Conservation (phyloP, 2,888 invertebrate species). For the Melinaea marsaeus region DNA sequence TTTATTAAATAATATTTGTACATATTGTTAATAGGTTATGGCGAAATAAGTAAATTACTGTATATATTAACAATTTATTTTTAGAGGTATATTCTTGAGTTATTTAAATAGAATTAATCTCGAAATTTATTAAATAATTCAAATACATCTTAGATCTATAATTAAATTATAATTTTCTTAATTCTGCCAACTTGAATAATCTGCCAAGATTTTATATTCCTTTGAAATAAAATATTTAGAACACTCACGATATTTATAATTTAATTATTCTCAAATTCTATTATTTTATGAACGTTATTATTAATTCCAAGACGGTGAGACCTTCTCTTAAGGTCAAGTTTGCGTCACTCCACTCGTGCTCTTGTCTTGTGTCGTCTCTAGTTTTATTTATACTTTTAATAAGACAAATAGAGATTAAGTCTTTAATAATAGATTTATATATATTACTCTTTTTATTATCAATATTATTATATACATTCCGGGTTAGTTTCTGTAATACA, state of each 20-base stretch:
- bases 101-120: no score
- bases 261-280: conserved; percentile 5
- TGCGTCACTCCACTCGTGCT: not conserved
- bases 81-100: no score
- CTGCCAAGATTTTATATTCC: not conserved
- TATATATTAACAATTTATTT: no score
- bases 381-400: not conserved
- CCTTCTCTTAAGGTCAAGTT: conserved; percentile 5
- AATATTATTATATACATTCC: no score
- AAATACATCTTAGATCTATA: no score
- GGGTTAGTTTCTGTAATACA: no score
- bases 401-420: not conserved
- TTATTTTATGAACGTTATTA: not conserved
- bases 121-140: no score
- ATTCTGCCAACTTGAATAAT: not conserved
- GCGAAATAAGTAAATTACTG: no score
- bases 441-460: not conserved
- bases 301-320: not conserved
- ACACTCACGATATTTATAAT: conserved; percentile 4
- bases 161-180: no score
- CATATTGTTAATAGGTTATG: no score
- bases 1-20: no score
- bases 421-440: not conserved
- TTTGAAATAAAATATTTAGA: conserved; percentile 6
- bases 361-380: not conserved